Evolutionary conservation across 2,797 vertebrate genomes (phyloP).

Genomic region (Trichosurus vulpecula): DNA sequence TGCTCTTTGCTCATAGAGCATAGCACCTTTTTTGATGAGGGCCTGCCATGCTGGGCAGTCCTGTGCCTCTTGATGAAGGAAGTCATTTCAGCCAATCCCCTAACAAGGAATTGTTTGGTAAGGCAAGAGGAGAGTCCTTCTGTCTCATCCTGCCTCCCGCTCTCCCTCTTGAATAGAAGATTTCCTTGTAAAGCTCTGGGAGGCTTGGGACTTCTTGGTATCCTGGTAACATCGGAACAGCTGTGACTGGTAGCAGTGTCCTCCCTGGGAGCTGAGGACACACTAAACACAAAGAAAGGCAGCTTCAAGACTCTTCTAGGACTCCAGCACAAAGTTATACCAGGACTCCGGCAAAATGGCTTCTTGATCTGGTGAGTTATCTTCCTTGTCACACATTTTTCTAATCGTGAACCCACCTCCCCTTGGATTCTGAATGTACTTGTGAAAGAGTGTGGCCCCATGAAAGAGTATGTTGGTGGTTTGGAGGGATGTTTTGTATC

Average conservation of each 20-base stretch:
- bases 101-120: not conserved
- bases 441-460: not conserved
- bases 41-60: too few relatives aligned
- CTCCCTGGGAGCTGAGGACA: not conserved
- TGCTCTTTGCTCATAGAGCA: not conserved
- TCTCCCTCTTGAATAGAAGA: not conserved
- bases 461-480: not conserved
- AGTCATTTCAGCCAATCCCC: not conserved
- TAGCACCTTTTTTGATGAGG: not conserved
- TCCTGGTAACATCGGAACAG: not conserved
- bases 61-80: not conserved
- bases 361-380: not conserved
- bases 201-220: not conserved
- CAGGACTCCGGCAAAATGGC: not conserved
- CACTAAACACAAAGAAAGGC: not conserved
- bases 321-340: not conserved
- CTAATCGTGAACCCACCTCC: not conserved
- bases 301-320: not conserved
- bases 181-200: not conserved
- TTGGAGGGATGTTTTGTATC: not conserved
- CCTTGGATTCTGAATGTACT: not conserved
- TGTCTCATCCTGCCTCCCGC: not conserved
- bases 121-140: not conserved
- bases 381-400: not conserved
- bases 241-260: not conserved